Evolutionary conservation across 2,797 vertebrate species (phyloP), one percentile per base, ranked within the genome.

Genomic region (Pampus argenteus): DNA sequence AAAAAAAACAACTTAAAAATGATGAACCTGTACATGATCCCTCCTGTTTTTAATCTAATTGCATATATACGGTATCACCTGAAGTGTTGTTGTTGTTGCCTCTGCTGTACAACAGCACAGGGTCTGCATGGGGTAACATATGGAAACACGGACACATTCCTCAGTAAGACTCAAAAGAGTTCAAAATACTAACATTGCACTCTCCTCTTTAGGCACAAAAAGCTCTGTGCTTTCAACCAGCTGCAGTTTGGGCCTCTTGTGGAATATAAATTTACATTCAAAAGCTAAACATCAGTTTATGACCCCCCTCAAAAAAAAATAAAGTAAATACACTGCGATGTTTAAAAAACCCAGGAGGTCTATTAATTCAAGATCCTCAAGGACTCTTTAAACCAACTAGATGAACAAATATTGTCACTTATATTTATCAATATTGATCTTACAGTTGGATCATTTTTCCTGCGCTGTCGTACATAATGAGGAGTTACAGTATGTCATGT

Each of bases 121-220:
- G 54, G 55, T 52, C 65, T 48, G 38, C 48, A 54, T 17, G 45
- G 77, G 83, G 34, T 79, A 59, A 40, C 50, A 40, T 44, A 8
- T 31, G 44, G 20, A 56, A 59, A 59, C n/a, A 55, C 22, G 20
- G 42, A 84, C 57, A 82, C 71, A 80, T 81, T 87, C 79, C 67
- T 83, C 45, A 52, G 40, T 92, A 91, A 93, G 90, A 93, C 89
- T 90, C 11, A 6, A 40, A 6, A 40, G 63, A 88, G 76, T 81
- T 50, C 61, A 71, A 74, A 87, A 73, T 8, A 65, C 25, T 3
- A 52, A 81, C 61, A 83, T 86, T 85, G 82, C 90, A 86, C 74
- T 66, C 84, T 83, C 68, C 70, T 88, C 74, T 79, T 78, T 66
- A 89, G 90, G 89, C 85, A 85, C 81, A 61, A 73, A 61, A 63